These are phyloP conservation scores for Drosophila lutescens DNA, from an alignment of 2,888 invertebrate species.

Conservation along the genomic window DNA sequence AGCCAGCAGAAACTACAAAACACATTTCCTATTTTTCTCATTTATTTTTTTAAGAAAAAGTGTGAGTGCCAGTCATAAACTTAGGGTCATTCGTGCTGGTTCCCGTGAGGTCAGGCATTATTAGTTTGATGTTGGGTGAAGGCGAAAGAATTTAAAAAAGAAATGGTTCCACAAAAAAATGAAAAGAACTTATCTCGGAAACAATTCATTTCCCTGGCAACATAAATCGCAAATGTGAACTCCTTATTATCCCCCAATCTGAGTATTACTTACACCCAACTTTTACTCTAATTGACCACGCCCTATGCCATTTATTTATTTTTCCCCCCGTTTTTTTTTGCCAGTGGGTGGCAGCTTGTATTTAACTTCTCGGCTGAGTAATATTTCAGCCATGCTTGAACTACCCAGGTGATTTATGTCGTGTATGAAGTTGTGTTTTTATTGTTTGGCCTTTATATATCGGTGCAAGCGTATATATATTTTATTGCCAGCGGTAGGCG, in stretches of 20 bases:
- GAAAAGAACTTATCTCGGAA: conserved; percentile 9
- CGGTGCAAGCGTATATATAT: conserved; percentile 20
- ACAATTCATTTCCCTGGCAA: conserved; percentile 4
- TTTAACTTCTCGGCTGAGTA: conserved; percentile 40
- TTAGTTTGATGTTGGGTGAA: conserved; percentile 12
- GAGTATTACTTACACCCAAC: conserved; percentile 19
- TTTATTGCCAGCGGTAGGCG: conserved; percentile 34
- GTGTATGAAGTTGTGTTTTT: conserved; percentile 44
- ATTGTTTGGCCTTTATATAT: conserved; percentile 21
- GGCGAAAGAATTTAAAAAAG: background rate
- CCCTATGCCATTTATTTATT: conserved; percentile 4
- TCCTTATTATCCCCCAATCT: conserved; percentile 28
- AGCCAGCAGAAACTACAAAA: background rate
- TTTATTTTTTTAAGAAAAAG: background rate
- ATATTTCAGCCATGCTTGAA: conserved; percentile 37
- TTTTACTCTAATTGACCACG: conserved; percentile 32
- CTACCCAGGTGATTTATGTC: conserved; percentile 44
- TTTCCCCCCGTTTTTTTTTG: conserved; percentile 1
- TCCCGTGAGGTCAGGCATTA: conserved; percentile 10
- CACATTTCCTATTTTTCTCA: background rate
- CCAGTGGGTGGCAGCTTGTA: conserved; percentile 18
- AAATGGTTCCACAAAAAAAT: background rate
- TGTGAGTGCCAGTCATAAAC: conserved; percentile 22
- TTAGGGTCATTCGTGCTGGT: conserved; percentile 7
- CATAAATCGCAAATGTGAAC: conserved; percentile 11